Conservation (phyloP, 2,888 invertebrate genomes). For the Plebejus anna region DNA sequence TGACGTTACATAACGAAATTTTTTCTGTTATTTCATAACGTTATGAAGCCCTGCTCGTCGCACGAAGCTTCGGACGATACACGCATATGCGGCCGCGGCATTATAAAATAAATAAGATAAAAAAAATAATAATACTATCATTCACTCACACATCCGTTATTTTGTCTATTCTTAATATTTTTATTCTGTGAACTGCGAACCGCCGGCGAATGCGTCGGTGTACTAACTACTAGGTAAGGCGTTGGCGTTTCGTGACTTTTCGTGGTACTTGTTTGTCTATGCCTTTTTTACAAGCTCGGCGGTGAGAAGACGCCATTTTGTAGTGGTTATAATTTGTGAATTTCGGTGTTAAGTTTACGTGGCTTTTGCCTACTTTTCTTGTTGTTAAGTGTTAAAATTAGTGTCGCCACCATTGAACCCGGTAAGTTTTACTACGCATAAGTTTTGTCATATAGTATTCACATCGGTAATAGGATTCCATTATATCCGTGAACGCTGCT, state of each 20-base stretch:
- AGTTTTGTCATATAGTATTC: conserved; percentile 26
- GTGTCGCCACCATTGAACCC: conserved; percentile 40
- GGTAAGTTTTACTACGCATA: conserved; percentile 41
- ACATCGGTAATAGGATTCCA: conserved; percentile 50
- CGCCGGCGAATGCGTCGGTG: too few species aligned
- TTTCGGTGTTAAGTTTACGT: conserved; percentile 35
- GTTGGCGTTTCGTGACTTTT: too few species aligned
- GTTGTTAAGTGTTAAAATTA: conserved; percentile 37
- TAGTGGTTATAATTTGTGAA: conserved; percentile 33
- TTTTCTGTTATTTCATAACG: too few species aligned
- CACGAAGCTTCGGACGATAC: too few species aligned
- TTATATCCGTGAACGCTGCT: conserved; percentile 64
- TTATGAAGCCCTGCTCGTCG: too few species aligned
- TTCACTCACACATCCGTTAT: conserved; percentile 2
- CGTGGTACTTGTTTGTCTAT: background rate
- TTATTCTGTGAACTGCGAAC: too few species aligned
- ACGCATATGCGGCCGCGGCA: too few species aligned
- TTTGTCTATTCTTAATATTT: background rate
- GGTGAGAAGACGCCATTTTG: conserved; percentile 44
- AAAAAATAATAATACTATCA: too few species aligned
- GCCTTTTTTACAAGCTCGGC: conserved; percentile 19
- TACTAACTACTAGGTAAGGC: too few species aligned
- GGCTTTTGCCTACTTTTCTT: conserved; percentile 35
- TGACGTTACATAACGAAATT: too few species aligned
- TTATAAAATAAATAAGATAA: too few species aligned